Evolutionary conservation across 1,140 invertebrate species (phyloP).

Genomic region (Drosophila kepulauana): DNA sequence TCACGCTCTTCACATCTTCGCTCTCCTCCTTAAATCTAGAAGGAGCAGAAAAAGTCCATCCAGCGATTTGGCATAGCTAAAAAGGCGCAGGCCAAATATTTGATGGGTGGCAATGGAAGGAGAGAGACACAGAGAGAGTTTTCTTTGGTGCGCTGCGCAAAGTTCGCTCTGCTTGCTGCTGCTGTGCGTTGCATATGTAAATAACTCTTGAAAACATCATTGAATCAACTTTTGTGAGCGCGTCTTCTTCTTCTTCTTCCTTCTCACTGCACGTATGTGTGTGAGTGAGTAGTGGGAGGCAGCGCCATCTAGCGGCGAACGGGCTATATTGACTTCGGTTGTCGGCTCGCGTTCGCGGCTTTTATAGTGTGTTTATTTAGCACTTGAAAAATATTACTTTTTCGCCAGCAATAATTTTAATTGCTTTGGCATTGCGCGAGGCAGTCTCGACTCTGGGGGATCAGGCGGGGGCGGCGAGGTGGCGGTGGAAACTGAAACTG

Average conservation of each 20-base stretch:
- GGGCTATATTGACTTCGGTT: constrained; percentile 28
- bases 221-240: constrained; percentile 63
- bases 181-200: constrained; percentile 75
- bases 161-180: constrained; percentile 39
- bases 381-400: constrained; percentile 85
- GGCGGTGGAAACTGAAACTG: constrained; percentile 8
- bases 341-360: constrained; percentile 53
- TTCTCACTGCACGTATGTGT: neutral
- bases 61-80: constrained; percentile 51
- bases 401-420: constrained; percentile 83
- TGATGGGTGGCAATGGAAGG: constrained; percentile 24
- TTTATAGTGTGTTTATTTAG: constrained; percentile 84
- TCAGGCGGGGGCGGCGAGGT: neutral
- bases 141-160: constrained; percentile 48
- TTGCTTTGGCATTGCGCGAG: constrained; percentile 69
- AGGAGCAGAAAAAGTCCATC: constrained; percentile 20
- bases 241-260: constrained; percentile 22
- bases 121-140: constrained; percentile 6
- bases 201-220: constrained; percentile 70
- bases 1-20: neutral
- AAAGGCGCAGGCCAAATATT: constrained; percentile 54
- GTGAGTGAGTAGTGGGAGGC: constrained; percentile 8
- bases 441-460: constrained; percentile 39
- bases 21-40: neutral
- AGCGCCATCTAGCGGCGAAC: constrained; percentile 42